A percentile compares a stretch with the other conserved stretches of the same genome.
These are phyloP conservation scores for Ammodramus savannarum DNA, from an alignment of 2,113 vertebrate species.

Conservation along the genomic window DNA sequence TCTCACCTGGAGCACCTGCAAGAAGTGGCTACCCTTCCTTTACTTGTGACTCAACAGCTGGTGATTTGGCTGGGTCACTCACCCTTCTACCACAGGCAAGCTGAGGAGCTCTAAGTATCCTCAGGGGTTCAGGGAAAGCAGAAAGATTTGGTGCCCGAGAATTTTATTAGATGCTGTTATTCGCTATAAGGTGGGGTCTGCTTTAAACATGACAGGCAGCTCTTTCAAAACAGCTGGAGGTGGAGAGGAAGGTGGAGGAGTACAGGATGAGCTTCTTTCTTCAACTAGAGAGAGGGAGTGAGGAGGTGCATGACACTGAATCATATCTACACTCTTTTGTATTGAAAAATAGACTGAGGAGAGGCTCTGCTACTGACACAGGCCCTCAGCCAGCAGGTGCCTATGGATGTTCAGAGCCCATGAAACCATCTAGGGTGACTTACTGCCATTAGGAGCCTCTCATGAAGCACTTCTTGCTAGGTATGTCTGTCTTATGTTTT, in stretches of 20 bases:
- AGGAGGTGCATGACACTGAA: not conserved
- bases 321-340: not conserved
- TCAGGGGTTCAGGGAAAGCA: not conserved
- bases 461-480: not conserved
- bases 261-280: not conserved
- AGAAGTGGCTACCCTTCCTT: not conserved
- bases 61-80: not conserved
- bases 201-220: not conserved
- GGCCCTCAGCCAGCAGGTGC: accelerated
- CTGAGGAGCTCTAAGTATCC: not conserved
- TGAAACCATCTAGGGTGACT: not conserved
- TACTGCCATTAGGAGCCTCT: not conserved
- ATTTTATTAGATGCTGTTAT: not conserved
- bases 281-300: not conserved
- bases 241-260: not conserved
- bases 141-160: not conserved
- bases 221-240: not conserved
- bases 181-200: not conserved
- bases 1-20: not conserved
- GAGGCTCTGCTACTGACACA: not conserved
- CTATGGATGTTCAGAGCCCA: not conserved
- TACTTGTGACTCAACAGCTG: accelerated
- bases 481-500: not conserved
- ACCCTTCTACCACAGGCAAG: not conserved
- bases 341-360: not conserved